Evolutionary conservation across 2,888 invertebrate species (phyloP).

Genomic region (Diabrotica balteata): DNA sequence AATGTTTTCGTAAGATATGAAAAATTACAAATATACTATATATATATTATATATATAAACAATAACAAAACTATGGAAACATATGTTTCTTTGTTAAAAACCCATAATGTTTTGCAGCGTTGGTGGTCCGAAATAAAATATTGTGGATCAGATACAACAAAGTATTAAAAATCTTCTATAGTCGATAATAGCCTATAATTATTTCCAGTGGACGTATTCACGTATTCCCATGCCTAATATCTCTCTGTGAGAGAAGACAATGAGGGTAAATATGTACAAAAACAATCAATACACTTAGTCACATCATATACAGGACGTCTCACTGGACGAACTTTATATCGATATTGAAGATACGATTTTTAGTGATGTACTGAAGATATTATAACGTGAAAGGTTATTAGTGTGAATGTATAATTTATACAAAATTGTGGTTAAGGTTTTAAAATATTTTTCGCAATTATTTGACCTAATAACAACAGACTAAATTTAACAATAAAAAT

Average conservation of each 20-base stretch:
- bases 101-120: constrained; percentile 42
- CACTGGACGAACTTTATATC: neutral
- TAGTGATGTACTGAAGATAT: no score
- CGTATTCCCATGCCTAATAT: constrained; percentile 57
- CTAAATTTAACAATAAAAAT: no score
- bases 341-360: no score
- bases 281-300: constrained; percentile 13
- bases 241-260: constrained; percentile 46
- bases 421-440: no score
- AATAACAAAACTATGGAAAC: constrained; percentile 19
- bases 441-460: no score
- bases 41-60: neutral
- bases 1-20: no score
- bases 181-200: constrained; percentile 55
- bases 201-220: constrained; percentile 53
- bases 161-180: constrained; percentile 49
- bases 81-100: constrained; percentile 33
- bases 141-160: constrained; percentile 54
- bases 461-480: no score
- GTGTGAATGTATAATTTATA: no score
- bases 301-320: constrained; percentile 4
- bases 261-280: constrained; percentile 47
- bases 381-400: no score
- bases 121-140: constrained; percentile 57
- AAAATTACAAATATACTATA: no score